Percentiles rank a stretch among this genome's conserved stretches.
Evolutionary conservation across 2,113 vertebrate species (phyloP).

Genomic region (Erinaceus europaeus): DNA sequence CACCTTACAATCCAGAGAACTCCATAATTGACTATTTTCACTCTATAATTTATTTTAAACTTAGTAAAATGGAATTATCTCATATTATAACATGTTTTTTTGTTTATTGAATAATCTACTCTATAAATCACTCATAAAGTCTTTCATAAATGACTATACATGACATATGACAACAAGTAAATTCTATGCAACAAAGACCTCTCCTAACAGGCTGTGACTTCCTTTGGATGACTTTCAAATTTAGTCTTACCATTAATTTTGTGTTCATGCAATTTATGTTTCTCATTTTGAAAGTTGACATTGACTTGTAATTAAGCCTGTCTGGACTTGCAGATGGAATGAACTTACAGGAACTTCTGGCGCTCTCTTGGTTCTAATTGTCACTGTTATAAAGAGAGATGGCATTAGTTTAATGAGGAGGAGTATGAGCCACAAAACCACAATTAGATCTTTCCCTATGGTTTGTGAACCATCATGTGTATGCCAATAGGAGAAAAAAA

Average conservation of each 20-base stretch:
- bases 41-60: neutral
- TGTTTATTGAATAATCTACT: neutral
- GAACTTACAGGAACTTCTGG: constrained; percentile 31
- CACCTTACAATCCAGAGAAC: neutral
- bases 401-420: constrained; percentile 38
- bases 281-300: constrained; percentile 25
- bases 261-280: neutral
- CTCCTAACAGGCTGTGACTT: neutral
- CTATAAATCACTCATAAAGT: neutral
- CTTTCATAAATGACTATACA: neutral
- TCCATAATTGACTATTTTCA: neutral
- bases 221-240: neutral
- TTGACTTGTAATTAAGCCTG: constrained; percentile 32
- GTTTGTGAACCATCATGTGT: neutral
- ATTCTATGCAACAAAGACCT: neutral
- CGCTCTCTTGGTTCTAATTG: constrained; percentile 17
- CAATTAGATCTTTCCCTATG: constrained; percentile 3
- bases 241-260: neutral
- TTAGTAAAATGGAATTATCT: neutral
- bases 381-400: constrained; percentile 20
- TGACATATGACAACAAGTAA: neutral
- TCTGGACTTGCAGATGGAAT: neutral
- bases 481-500: neutral
- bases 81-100: neutral
- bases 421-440: neutral